These are phyloP conservation scores for Pyralis farinalis DNA, from an alignment of 2,888 invertebrate species.

Conservation along the genomic window DNA sequence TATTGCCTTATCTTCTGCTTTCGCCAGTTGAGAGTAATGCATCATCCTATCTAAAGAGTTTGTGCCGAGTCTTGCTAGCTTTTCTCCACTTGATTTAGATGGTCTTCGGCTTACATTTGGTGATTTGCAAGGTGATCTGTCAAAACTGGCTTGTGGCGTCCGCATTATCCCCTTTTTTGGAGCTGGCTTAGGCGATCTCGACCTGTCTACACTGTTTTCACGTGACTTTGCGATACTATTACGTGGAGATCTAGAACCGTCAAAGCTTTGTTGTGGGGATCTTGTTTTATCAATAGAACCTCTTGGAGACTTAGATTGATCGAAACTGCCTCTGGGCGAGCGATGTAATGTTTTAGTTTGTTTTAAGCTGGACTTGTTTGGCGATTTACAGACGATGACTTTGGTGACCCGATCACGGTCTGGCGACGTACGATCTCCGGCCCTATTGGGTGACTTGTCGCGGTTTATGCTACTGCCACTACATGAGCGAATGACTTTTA, in stretches of 20 bases:
- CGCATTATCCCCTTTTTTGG: constrained; percentile 77
- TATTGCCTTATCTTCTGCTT: constrained; percentile 74
- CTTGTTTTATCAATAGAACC: constrained; percentile 80
- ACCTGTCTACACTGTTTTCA: constrained; percentile 65
- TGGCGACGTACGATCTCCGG: constrained; percentile 47
- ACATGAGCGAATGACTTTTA: constrained; percentile 77
- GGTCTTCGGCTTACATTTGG: constrained; percentile 68
- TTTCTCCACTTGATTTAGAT: constrained; percentile 64
- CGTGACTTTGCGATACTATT: constrained; percentile 74
- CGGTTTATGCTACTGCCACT: constrained; percentile 74
- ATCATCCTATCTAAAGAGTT: constrained; percentile 72
- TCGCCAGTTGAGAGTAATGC: constrained; percentile 73
- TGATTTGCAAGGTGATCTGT: constrained; percentile 69
- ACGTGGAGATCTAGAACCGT: constrained; percentile 70
- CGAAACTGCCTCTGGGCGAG: constrained; percentile 80
- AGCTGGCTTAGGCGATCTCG: constrained; percentile 69
- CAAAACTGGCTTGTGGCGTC: constrained; percentile 73
- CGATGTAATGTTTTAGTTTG: constrained; percentile 61
- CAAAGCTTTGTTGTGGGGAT: constrained; percentile 81
- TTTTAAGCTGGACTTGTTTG: constrained; percentile 71
- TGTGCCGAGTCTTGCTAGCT: constrained; percentile 67
- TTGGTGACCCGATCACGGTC: constrained; percentile 72
- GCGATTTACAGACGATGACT: constrained; percentile 75
- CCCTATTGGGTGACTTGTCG: constrained; percentile 64
- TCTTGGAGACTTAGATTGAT: constrained; percentile 71